Evolutionary conservation across 1,140 invertebrate genomes (phyloP), one percentile per base, ranked within the genome.

Genomic region (Cotesia chilonis): DNA sequence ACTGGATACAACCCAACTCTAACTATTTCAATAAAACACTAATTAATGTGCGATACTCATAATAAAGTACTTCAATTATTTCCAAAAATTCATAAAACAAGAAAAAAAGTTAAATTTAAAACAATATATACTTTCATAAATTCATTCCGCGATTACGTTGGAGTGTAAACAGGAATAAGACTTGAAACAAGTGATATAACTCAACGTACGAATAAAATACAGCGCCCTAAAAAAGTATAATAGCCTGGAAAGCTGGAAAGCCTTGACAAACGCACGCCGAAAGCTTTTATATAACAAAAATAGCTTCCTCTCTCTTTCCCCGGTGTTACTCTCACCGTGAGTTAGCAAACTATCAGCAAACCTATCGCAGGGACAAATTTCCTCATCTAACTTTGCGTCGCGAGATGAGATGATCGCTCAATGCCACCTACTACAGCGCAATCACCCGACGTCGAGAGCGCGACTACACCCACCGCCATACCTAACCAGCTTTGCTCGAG

Each of bases 381-480:
- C 81, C 85, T 86, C 85, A 85, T 85, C 85, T 85, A 87, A 86
- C 85, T 87, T 87, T 87, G 78, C 80, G 77, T 79, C 74, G 72
- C 75, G 74, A 85, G 84, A 87, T 86, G 85, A 87, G 83, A 77
- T 80, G 82, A 87, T 86, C 83, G 82, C 81, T 87, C 84, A 85
- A 84, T 83, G 84, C 82, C 84, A 82, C 63, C 77, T 73, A 72
- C 77, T 74, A 74, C 70, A 59, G 72, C 51, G 57, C 57, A 59
- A 59, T 59, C 57, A 20, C 57, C 20, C 57, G 57, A 20, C 57
- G 57, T 59, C 3, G 41, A 47, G 5, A 9, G 41, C 41, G 41
- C 2, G 12, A 55, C 54, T 20, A 55, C 17, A 71, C 37, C 17
- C 20, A 28, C 28, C 17, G 17, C 17, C 17, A 17, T 17, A 17